Base-by-base conservation (phyloP, 2,888 invertebrate genomes). In the Acanthosepion esculentum region DNA sequence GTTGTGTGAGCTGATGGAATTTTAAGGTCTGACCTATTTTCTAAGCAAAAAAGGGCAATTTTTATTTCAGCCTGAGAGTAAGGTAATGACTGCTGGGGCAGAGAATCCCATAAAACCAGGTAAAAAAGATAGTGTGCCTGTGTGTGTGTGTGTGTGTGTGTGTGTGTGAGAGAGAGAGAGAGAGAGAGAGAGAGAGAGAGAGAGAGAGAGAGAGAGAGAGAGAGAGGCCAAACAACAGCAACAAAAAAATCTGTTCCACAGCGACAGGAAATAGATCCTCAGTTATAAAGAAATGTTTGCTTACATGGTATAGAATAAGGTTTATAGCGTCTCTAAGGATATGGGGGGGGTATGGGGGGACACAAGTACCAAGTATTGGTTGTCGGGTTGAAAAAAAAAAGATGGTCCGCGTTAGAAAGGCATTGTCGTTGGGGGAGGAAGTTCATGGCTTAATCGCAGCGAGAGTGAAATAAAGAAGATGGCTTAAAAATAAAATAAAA, bases 241-340 rank as follows among this genome's bases (percentile, higher is more conserved):
- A 78, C n/a, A 29, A n/a, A 78, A 78, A 64, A 64, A n/a, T n/a
- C 10, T 78, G n/a, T 78, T 78, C 78, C 78, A n/a, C 78, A 78
- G n/a, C n/a, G 78, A n/a, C 78, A 78, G n/a, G 78, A 78, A 78
- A 78, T 78, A 78, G 78, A 78, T 78, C 78, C 78, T 78, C 78
- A 12, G 78, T 78, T 78, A n/a, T 78, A n/a, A 78, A n/a, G 78
- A 78, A 78, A 78, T 78, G 78, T 78, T n/a, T 78, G 78, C 78
- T 78, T 78, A 78, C 78, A n/a, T 78, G 78, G n/a, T 78, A 78
- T 78, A 78, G 78, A 78, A 29, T n/a, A n/a, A 78, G 29, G 78
- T 78, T 78, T 29, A 78, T 78, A 78, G 29, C 78, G 78, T 78
- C 78, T 78, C 78, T n/a, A n/a, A n/a, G n/a, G 78, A 78, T 1